These are phyloP conservation scores for Stenodera caucasica DNA, from an alignment of 2,888 invertebrate genomes.

Conservation along the genomic window DNA sequence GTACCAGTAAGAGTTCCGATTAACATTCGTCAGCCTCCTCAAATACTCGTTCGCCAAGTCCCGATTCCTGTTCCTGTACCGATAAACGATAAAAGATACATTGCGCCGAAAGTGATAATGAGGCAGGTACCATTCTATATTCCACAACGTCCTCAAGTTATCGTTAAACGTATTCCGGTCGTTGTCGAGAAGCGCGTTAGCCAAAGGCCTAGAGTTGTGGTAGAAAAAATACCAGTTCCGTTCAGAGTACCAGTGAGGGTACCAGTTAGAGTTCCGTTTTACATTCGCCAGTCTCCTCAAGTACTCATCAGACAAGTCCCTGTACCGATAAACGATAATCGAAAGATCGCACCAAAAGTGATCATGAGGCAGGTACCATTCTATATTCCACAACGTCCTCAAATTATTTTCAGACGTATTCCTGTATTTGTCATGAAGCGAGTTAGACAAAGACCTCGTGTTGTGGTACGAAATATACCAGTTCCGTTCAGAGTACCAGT, in stretches of 20 bases:
- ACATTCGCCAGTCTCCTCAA: background rate
- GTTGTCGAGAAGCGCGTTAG: too few relatives aligned
- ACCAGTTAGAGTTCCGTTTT: background rate
- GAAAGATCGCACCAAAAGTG: too few relatives aligned
- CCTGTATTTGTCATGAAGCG: background rate
- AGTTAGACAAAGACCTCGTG: too few relatives aligned
- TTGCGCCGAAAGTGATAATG: background rate
- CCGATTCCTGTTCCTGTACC: slow-evolving; percentile 7
- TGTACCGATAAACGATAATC: too few relatives aligned
- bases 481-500: too few relatives aligned
- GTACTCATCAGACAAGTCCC: background rate
- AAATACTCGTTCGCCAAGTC: background rate
- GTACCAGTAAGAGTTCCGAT: background rate
- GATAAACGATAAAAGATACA: too few relatives aligned
- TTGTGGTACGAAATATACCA: too few relatives aligned
- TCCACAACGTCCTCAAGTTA: too few relatives aligned
- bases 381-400: background rate
- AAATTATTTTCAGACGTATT: slow-evolving; percentile 10
- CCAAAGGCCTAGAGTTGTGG: too few relatives aligned
- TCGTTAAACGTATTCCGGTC: too few relatives aligned
- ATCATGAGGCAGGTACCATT: background rate
- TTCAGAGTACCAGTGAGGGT: background rate
- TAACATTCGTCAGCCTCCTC: background rate
- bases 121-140: background rate
- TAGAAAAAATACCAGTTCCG: too few relatives aligned